A percentile compares a stretch with the other conserved stretches of the same genome.
phyloP scores from a whole-genome alignment of 2,113 vertebrate species.

The Erythrolamprus reginae region DNA sequence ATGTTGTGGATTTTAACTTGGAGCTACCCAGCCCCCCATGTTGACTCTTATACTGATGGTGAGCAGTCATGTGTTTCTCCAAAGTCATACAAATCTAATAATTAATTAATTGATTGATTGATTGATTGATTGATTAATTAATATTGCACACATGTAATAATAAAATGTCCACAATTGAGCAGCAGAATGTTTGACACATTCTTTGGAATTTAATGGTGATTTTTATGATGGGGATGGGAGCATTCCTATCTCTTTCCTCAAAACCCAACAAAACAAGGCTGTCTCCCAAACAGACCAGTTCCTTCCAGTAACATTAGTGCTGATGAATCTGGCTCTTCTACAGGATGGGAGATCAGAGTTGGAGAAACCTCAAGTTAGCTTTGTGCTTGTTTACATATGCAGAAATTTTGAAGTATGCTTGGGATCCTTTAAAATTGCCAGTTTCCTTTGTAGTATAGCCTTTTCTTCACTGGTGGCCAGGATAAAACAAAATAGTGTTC shows the following conservation, averaged over 20 bases:
- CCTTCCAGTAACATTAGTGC: neutral
- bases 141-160: neutral
- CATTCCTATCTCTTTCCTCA: neutral
- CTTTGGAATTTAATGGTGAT: neutral
- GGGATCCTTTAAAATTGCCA: neutral
- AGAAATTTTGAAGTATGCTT: neutral
- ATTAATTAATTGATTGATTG: too few species aligned
- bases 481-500: neutral
- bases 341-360: neutral
- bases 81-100: too few species aligned
- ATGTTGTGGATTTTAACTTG: neutral
- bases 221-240: neutral
- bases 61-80: neutral
- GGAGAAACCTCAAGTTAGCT: neutral
- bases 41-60: neutral
- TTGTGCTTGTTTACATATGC: neutral
- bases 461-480: neutral
- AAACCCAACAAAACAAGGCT: neutral
- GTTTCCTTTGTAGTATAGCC: neutral
- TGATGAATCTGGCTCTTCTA: neutral
- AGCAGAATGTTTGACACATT: neutral
- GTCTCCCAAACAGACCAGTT: neutral
- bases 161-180: neutral
- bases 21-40: neutral
- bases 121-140: too few species aligned